Evolutionary conservation across 2,113 vertebrate genomes (phyloP), one percentile per base, ranked within the genome.

Genomic region (Morone chrysops): DNA sequence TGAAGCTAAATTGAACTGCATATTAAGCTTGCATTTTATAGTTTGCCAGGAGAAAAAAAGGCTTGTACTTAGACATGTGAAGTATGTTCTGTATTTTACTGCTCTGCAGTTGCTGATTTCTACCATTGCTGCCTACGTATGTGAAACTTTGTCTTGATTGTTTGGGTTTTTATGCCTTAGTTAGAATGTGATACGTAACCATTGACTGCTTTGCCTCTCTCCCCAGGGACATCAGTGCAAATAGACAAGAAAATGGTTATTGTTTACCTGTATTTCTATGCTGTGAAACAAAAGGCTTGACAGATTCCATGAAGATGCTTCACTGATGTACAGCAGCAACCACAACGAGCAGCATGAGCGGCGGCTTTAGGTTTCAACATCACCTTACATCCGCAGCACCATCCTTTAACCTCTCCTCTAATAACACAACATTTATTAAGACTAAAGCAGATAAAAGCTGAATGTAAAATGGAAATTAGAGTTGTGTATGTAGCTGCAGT

Each of bases 71-170:
- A 82, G 68, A 83, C 74, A 36, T 38, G 87, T 91, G 81, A 88
- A 84, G 82, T 90, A 9, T 88, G 81, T 86, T 84, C 78, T 88
- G 90, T 92, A 91, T 91, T 87, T 86, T 87, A 86, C 88, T 90
- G 90, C 88, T 92, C 90, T 87, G 89, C 93, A 89, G 90, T 89
- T 92, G 90, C 92, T 92, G 87, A 93, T 90, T 88, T 94, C 87
- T 88, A 93, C 93, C 94, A 92, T 90, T 89, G 94, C 91, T 95
- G 94, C 94, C 94, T 94, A 91, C 63, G 72, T 93, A 85, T 84
- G 88, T 90, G 80, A 86, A 74, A n/a, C 45, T 81, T 89, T 85
- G 87, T 93, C 65, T 89, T 79, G 80, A 90, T 83, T 80, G 85
- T 87, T 92, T 88, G 73, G 86, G 70, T 72, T 87, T 87, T 78